Evolutionary conservation across 2,797 vertebrate genomes (phyloP).

Genomic region (Channa striata): DNA sequence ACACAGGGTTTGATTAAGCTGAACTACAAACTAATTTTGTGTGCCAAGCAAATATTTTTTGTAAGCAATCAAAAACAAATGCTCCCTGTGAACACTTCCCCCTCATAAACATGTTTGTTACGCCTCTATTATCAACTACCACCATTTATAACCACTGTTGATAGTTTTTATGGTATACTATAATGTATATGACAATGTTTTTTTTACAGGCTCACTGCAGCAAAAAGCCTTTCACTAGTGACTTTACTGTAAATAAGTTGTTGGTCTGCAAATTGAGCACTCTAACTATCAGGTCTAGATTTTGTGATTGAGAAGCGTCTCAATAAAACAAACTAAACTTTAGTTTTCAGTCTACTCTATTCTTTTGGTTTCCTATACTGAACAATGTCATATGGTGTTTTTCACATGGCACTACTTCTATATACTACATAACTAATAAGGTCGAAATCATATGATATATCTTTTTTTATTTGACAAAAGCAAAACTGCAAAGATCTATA

Average conservation of each 20-base stretch:
- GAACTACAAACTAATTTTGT: slow-evolving; percentile 43
- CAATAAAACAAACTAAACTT: slow-evolving; percentile 70
- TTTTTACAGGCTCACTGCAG: slow-evolving; percentile 74
- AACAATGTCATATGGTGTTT: no score
- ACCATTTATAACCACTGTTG: slow-evolving; percentile 82
- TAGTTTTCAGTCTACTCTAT: slow-evolving; percentile 9
- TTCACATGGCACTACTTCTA: not conserved
- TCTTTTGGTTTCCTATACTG: not conserved
- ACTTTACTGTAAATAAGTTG: slow-evolving; percentile 72
- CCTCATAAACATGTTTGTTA: slow-evolving; percentile 48
- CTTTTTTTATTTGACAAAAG: not conserved
- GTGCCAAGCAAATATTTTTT: slow-evolving; percentile 61
- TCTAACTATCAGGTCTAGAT: slow-evolving; percentile 70
- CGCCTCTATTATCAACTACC: slow-evolving; percentile 59
- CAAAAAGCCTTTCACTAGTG: slow-evolving; percentile 68
- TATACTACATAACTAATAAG: no score
- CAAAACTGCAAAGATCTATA: no score
- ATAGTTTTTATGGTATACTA: slow-evolving; percentile 65
- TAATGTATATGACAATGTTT: slow-evolving; percentile 63
- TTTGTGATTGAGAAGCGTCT: slow-evolving; percentile 73
- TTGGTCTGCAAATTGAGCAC: slow-evolving; percentile 65
- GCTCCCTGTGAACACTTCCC: not conserved
- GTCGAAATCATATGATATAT: not conserved
- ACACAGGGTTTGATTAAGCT: slow-evolving; percentile 34
- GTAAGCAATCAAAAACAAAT: slow-evolving; percentile 26